A percentile compares a stretch with the other conserved stretches of the same genome.
Evolutionary conservation across 64 coral and sea anemone species (phyloP).

Genomic region (Trachythela sp.): DNA sequence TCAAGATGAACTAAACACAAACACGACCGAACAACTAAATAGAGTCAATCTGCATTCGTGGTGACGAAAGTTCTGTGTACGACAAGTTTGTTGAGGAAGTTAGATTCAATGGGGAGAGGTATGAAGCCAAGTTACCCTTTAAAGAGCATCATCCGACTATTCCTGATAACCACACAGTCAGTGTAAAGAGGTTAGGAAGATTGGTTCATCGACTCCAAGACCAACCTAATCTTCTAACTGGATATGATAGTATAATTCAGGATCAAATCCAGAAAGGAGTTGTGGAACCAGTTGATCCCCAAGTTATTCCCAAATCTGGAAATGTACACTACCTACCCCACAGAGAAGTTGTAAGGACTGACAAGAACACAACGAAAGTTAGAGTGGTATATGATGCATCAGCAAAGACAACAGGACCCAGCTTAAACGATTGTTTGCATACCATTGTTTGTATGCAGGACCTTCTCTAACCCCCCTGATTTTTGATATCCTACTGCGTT

Average conservation of each 20-base stretch:
- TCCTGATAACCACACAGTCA: constrained; percentile 40
- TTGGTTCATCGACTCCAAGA: background rate
- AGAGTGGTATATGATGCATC: background rate
- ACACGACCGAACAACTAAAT: background rate
- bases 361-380: background rate
- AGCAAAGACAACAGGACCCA: background rate
- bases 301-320: background rate
- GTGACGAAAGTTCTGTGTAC: background rate
- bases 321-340: constrained; percentile 2
- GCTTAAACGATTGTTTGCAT: constrained; percentile 1
- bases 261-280: background rate
- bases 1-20: background rate
- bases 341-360: background rate
- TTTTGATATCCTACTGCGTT: background rate
- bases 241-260: background rate
- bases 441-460: background rate
- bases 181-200: background rate
- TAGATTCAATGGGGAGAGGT: background rate
- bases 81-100: background rate
- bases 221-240: background rate
- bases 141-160: constrained; percentile 11
- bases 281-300: background rate
- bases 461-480: background rate
- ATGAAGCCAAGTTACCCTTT: constrained; percentile 18
- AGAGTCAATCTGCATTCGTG: background rate